Conservation (phyloP, 2,113 vertebrate species). For the Herpetotheres cachinnans region DNA sequence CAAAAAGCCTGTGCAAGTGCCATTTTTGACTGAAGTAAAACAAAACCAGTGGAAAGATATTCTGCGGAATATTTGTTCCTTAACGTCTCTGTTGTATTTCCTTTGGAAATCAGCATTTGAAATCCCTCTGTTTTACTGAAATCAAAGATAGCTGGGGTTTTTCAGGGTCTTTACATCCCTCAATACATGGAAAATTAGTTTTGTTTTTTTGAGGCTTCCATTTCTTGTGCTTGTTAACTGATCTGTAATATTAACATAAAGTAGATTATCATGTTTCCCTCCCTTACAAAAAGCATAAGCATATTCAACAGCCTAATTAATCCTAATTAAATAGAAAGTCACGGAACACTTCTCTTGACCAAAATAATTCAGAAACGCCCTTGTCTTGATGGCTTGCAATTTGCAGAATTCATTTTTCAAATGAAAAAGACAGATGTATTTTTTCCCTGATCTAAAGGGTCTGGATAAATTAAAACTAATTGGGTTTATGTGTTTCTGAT, state of each 20-base stretch:
- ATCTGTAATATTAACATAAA: neutral
- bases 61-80: neutral
- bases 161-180: neutral
- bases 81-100: neutral
- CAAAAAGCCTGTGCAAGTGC: neutral
- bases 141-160: neutral
- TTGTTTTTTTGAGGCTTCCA: neutral
- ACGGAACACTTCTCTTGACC: conserved; percentile 3
- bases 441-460: neutral
- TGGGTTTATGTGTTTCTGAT: conserved; percentile 24
- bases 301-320: conserved; percentile 28
- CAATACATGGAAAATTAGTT: neutral
- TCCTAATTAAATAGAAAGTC: conserved; percentile 45
- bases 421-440: neutral
- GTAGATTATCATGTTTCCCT: neutral
- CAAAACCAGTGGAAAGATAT: neutral
- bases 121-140: neutral
- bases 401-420: conserved; percentile 15
- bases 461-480: conserved; percentile 35
- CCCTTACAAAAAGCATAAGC: neutral
- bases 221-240: neutral
- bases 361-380: conserved; percentile 55
- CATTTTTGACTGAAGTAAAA: neutral
- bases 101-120: neutral
- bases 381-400: conserved; percentile 35